Percentiles rank a stretch among this genome's conserved stretches.
Evolutionary conservation across 2,797 vertebrate genomes (phyloP).

Genomic region (Dendrocincla fuliginosa): DNA sequence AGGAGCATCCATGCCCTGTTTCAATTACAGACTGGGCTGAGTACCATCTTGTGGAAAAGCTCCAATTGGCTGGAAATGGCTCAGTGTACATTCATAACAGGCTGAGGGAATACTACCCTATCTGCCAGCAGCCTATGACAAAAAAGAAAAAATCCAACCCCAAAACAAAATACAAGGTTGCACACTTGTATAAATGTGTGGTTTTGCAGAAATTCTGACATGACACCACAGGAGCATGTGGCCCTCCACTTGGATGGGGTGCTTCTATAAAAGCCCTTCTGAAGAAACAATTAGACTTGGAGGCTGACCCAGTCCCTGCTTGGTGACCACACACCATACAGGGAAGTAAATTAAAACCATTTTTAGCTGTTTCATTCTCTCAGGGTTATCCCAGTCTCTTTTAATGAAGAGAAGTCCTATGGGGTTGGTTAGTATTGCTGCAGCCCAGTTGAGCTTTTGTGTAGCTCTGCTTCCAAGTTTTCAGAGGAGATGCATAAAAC

Average conservation of each 20-base stretch:
- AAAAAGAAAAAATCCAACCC: not conserved
- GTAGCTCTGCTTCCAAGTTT: not conserved
- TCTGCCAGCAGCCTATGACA: conserved; percentile 1
- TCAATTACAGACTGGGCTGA: conserved; percentile 49
- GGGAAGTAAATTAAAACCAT: not conserved
- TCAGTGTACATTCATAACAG: not conserved
- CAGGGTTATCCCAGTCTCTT: not conserved
- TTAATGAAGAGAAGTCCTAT: not conserved
- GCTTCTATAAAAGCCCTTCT: not conserved
- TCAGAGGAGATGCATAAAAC: not conserved
- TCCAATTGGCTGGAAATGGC: conserved; percentile 40
- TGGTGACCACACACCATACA: not conserved
- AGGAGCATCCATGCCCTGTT: conserved; percentile 18
- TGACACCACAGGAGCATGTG: not conserved
- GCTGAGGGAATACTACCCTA: not conserved
- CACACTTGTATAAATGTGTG: not conserved
- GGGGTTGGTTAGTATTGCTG: not conserved
- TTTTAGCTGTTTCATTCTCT: not conserved
- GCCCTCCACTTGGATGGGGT: rapidly evolving
- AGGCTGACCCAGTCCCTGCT: not conserved
- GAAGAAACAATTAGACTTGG: not conserved
- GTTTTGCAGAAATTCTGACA: not conserved
- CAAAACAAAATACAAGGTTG: not conserved
- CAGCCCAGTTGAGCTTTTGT: not conserved
- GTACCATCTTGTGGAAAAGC: conserved; percentile 41